Evolutionary conservation across 2,888 invertebrate species (phyloP).

Genomic region (Spisula solida): DNA sequence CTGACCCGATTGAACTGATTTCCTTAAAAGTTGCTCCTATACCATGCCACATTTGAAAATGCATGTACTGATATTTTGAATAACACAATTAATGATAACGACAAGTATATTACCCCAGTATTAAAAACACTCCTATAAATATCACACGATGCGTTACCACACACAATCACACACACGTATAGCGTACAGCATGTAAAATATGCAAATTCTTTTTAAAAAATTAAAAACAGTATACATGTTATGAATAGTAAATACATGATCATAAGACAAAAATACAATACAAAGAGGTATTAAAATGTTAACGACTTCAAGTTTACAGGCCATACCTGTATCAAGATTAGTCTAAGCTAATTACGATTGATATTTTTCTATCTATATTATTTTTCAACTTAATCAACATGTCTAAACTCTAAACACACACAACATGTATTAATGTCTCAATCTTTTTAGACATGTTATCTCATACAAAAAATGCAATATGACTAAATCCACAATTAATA

Average conservation of each 20-base stretch:
- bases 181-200: neutral
- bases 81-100: neutral
- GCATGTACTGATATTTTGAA: neutral
- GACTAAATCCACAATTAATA: too few relatives aligned
- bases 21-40: neutral
- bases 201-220: conserved; percentile 3
- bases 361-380: too few relatives aligned
- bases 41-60: neutral
- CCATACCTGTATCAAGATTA: neutral
- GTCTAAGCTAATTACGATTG: too few relatives aligned
- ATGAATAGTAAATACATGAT: neutral
- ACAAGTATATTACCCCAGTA: neutral
- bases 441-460: too few relatives aligned
- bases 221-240: neutral
- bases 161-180: neutral
- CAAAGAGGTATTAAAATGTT: neutral
- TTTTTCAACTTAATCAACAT: too few relatives aligned
- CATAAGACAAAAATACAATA: neutral
- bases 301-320: neutral
- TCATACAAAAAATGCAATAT: too few relatives aligned
- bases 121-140: neutral
- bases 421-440: too few relatives aligned
- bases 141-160: neutral
- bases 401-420: too few relatives aligned
- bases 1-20: neutral